Conservation (phyloP, 2,888 invertebrate genomes). For the Troides oblongomaculatus region DNA sequence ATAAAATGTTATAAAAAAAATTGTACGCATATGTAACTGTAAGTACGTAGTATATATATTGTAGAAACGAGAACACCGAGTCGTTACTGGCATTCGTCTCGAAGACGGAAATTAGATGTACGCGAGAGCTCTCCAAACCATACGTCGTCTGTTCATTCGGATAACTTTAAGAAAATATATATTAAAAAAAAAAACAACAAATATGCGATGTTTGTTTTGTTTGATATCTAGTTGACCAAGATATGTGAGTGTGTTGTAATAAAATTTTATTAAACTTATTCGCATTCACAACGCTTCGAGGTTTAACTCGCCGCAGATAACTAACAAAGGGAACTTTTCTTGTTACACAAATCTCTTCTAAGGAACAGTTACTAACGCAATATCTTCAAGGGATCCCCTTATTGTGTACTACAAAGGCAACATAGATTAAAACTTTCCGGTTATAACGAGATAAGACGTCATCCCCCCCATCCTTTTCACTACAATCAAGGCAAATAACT, state of each 20-base stretch:
- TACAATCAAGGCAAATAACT: background rate
- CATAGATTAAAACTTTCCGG: constrained; percentile 27
- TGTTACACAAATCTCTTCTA: constrained; percentile 25
- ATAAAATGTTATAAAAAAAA: too few species aligned
- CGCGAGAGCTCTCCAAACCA: background rate
- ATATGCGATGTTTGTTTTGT: too few species aligned
- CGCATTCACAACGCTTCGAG: background rate
- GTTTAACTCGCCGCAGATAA: constrained; percentile 1
- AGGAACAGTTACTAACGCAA: constrained; percentile 19
- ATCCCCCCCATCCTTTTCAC: constrained; percentile 14
- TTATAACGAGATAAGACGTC: constrained; percentile 16
- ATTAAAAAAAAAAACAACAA: too few species aligned
- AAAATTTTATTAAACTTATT: constrained; percentile 1
- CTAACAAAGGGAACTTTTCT: constrained; percentile 27
- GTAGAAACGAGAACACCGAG: background rate
- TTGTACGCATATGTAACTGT: too few species aligned
- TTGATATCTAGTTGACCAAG: too few species aligned
- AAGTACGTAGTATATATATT: background rate
- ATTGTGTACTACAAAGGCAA: constrained; percentile 24
- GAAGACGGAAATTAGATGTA: background rate
- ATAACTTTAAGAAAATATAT: too few species aligned
- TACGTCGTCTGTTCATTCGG: background rate
- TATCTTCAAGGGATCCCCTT: constrained; percentile 20
- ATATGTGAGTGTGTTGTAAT: too few species aligned
- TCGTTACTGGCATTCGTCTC: background rate